Evolutionary conservation across 37 sponge, comb jelly and placozoan species (phyloP).

Genomic region (Dysidea cf. avara): DNA sequence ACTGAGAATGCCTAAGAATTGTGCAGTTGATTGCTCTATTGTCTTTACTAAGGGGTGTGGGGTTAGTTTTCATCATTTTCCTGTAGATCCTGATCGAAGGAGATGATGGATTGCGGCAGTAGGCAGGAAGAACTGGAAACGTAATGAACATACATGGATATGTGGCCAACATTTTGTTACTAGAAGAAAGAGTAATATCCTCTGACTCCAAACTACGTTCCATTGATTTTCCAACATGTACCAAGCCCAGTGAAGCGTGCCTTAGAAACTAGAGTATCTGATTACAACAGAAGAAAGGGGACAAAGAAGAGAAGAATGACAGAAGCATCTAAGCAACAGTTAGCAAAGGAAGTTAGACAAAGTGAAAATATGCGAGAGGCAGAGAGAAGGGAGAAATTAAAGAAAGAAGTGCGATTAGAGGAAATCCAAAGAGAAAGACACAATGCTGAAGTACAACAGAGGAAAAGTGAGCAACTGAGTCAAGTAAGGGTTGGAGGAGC

Average conservation of each 20-base stretch:
- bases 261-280: background rate
- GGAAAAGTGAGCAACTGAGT: no score
- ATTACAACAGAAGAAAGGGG: constrained; percentile 10
- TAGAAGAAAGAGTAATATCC: no score
- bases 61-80: constrained; percentile 38
- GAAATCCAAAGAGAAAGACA: no score
- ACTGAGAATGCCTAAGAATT: constrained; percentile 43
- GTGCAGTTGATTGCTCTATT: constrained; percentile 42
- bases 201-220: constrained; percentile 58
- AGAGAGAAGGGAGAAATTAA: no score
- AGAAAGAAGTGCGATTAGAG: no score
- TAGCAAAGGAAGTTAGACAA: no score
- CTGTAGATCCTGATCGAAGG: constrained; percentile 19
- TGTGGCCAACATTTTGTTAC: no score
- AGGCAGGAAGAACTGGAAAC: constrained; percentile 31
- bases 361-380: no score
- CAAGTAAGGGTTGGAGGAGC: no score
- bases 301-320: constrained; percentile 31
- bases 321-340: no score
- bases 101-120: constrained; percentile 43
- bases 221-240: constrained; percentile 30
- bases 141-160: constrained; percentile 31
- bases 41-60: constrained; percentile 26
- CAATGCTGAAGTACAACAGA: no score
- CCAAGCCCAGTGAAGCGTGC: constrained; percentile 39